These are phyloP conservation scores for Mystacornis crossleyi DNA, from an alignment of 2,113 vertebrate genomes.

Conservation along the genomic window DNA sequence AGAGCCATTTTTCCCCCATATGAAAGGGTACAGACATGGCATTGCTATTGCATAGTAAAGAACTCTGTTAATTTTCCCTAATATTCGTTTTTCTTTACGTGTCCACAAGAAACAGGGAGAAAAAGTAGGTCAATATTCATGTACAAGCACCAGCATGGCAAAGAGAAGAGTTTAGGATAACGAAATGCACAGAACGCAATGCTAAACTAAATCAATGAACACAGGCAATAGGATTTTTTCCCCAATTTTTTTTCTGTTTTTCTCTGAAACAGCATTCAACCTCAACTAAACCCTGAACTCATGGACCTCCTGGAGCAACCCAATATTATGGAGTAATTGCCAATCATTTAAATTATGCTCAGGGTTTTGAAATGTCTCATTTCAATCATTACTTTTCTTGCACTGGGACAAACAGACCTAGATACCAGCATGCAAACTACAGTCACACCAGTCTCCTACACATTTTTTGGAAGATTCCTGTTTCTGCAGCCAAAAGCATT, in stretches of 20 bases:
- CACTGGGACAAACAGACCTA: neutral
- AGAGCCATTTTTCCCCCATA: neutral
- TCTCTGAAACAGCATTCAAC: neutral
- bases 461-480: neutral
- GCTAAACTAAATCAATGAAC: neutral
- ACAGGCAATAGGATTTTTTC: neutral
- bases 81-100: neutral
- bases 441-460: neutral
- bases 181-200: neutral
- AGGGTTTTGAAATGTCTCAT: neutral
- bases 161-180: neutral
- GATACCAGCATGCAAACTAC: neutral
- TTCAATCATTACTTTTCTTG: neutral
- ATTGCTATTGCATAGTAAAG: neutral
- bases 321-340: neutral
- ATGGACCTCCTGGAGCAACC: neutral
- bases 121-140: neutral
- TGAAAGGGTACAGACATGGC: neutral
- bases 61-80: neutral
- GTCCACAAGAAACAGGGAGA: neutral
- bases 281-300: accelerated
- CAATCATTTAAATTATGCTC: neutral
- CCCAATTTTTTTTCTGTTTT: neutral
- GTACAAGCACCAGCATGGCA: neutral
- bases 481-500: neutral